Base-by-base conservation (phyloP, 2,888 invertebrate genomes). In the Tigriopus californicus region DNA sequence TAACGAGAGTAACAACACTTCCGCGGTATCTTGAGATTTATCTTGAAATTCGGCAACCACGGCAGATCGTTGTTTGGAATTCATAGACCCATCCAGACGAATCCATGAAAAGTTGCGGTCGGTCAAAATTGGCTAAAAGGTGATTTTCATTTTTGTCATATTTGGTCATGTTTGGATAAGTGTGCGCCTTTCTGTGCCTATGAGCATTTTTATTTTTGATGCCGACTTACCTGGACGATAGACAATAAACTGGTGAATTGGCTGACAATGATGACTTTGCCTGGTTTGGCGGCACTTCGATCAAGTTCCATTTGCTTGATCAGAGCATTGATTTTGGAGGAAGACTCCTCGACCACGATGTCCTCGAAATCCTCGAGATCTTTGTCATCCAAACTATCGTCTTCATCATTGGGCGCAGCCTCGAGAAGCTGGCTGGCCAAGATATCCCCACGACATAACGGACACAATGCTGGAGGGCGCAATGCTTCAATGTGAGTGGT, bases 301-400 rank as follows among this genome's bases (percentile, higher is more conserved):
- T 15, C 18, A n/a, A 44, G 3, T 11, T 44, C 44, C 42, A 60
- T 41, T 13, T 44, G 53, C 15, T 54, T 25, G 24, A 60, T 18
- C 33, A 60, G 42, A 33, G 60, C 53, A 33, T 49, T 22, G 10
- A 60, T 13, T 41, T 60, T 52, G 1, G 51, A 18, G 49, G 25
- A 40, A 10, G 44, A 44, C 5, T 18, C n/a, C 10, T 6, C 44
- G 15, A 44, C 44, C n/a, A 44, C 18, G 10, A 44, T 44, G 18
- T 44, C 44, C 18, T 44, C 44, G 10, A 44, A 44, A 15, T 5
- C 15, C n/a, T 44, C 18, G 5, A n/a, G 15, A 40, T 13, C 25
- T 6, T 41, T 18, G 41, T 52, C 46, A 11, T 44, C 44, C 84
- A 85, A 85, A 1, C 83, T 83, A 33, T 60, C 60, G 13, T 41